Percentiles rank a stretch among this genome's conserved stretches.
phyloP scores from a whole-genome alignment of 2,113 vertebrate species.

The Spea bombifrons region DNA sequence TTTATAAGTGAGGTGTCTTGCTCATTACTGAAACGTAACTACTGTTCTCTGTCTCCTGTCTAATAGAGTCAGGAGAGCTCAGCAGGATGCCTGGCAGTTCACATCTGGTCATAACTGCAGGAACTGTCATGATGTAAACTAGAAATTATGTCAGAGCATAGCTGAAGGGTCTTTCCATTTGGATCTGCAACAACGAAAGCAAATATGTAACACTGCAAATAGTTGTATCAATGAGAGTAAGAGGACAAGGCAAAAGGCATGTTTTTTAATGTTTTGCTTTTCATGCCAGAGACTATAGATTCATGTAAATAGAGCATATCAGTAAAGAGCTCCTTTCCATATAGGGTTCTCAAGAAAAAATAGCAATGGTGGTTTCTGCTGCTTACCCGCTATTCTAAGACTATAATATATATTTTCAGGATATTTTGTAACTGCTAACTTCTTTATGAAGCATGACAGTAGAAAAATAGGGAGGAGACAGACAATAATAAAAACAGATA shows the following conservation, averaged over 20 bases:
- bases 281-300: too few relatives aligned
- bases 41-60: conserved; percentile 21
- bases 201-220: conserved; percentile 1
- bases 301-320: too few relatives aligned
- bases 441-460: too few relatives aligned
- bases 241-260: background rate
- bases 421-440: too few relatives aligned
- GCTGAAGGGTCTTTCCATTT: conserved; percentile 32
- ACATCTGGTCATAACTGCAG: conserved; percentile 19
- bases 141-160: conserved; percentile 29
- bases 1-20: background rate
- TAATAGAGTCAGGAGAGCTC: background rate
- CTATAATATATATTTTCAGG: too few relatives aligned
- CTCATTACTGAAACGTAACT: background rate
- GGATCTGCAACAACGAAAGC: conserved; percentile 3
- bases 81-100: conserved; percentile 11
- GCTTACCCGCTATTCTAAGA: too few relatives aligned
- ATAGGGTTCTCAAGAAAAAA: background rate
- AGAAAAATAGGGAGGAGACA: too few relatives aligned
- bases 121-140: conserved; percentile 28
- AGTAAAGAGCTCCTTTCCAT: background rate
- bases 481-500: too few relatives aligned
- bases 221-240: background rate
- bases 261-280: too few relatives aligned
- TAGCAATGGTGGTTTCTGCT: too few relatives aligned